These are phyloP conservation scores for Gambusia affinis DNA, from an alignment of 2,113 vertebrate genomes.

Conservation along the genomic window DNA sequence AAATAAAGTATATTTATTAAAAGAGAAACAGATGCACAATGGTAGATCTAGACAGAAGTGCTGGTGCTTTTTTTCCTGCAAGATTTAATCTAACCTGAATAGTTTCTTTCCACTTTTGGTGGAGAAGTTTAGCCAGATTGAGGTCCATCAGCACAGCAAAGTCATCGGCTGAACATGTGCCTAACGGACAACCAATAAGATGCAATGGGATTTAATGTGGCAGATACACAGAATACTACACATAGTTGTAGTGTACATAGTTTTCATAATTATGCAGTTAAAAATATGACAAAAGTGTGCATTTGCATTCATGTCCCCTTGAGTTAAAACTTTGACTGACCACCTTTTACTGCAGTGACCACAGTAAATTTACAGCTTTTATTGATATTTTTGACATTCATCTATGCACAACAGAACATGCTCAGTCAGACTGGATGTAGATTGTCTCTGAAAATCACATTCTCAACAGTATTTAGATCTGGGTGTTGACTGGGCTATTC, in stretches of 20 bases:
- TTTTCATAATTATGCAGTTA: neutral
- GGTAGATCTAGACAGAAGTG: neutral
- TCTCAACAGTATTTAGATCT: too few relatives aligned
- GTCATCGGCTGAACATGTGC: constrained; percentile 86
- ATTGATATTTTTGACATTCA: too few relatives aligned
- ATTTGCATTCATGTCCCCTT: neutral
- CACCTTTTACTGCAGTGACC: too few relatives aligned
- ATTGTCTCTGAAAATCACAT: too few relatives aligned
- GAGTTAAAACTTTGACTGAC: too few relatives aligned
- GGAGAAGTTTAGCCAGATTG: constrained; percentile 90
- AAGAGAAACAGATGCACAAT: neutral
- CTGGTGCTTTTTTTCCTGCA: neutral
- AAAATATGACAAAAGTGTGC: neutral
- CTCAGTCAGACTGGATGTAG: too few relatives aligned
- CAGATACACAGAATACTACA: neutral
- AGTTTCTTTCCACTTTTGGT: constrained; percentile 97
- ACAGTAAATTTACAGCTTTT: too few relatives aligned
- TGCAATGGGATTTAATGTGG: neutral
- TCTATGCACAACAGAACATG: too few relatives aligned
- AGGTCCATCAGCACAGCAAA: constrained; percentile 93
- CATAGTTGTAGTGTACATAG: neutral
- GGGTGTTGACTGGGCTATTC: too few relatives aligned
- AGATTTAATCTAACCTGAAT: constrained; percentile 85
- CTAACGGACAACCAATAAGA: constrained; percentile 65
- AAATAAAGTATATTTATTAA: constrained; percentile 35